Percentiles rank a stretch among this genome's conserved stretches.
Evolutionary conservation across 2,797 vertebrate genomes (phyloP).

Genomic region (Lithobates pipiens): DNA sequence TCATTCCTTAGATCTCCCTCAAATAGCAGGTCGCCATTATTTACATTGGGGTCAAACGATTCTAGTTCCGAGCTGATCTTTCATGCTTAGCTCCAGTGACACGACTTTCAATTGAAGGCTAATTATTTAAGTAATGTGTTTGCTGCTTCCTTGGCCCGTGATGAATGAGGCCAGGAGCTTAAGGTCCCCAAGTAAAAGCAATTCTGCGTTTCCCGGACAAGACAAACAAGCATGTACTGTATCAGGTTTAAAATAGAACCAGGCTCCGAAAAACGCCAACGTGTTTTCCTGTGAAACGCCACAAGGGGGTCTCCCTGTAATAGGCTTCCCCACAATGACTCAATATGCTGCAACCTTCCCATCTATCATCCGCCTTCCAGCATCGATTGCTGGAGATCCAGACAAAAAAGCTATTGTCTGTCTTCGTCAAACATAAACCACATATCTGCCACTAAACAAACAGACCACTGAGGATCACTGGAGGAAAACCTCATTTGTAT

Average conservation of each 20-base stretch:
- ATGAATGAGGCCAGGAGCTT: constrained; percentile 40
- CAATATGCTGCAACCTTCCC: background rate
- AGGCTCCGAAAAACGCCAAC: background rate
- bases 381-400: constrained; percentile 15
- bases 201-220: constrained; percentile 34
- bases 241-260: constrained; percentile 26
- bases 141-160: constrained; percentile 31
- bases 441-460: constrained; percentile 42
- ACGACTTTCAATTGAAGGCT: constrained; percentile 27
- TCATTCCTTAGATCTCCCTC: constrained; percentile 2
- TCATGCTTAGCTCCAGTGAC: constrained; percentile 28
- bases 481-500: constrained; percentile 1
- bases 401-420: constrained; percentile 35
- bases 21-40: constrained; percentile 36
- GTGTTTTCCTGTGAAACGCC: constrained; percentile 54
- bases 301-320: constrained; percentile 52
- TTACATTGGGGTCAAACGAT: constrained; percentile 41
- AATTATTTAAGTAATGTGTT: constrained; percentile 50
- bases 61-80: constrained; percentile 13
- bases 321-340: constrained; percentile 35
- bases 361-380: constrained; percentile 34
- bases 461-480: constrained; percentile 16
- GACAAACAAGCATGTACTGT: constrained; percentile 45
- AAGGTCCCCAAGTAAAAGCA: constrained; percentile 41
- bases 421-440: constrained; percentile 19